Conservation (phyloP, 2,888 invertebrate species). For the Helleia helle region DNA sequence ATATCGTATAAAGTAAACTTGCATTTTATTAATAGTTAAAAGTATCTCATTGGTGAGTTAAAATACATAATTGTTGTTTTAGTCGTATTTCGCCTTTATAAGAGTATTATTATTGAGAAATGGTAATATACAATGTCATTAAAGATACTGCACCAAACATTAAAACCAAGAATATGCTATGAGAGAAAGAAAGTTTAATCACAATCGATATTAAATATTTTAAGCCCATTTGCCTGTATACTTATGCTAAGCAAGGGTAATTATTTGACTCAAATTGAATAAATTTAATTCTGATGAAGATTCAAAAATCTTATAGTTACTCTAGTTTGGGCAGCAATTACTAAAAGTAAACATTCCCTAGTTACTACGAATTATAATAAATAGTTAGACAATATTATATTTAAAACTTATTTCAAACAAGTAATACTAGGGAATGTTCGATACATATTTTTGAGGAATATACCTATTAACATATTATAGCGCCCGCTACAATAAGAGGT, state of each 20-base stretch:
- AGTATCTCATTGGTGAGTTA: constrained; percentile 42
- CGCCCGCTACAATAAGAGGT: too few relatives aligned
- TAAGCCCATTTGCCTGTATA: constrained; percentile 66
- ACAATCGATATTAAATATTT: constrained; percentile 49
- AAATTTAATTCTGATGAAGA: constrained; percentile 14
- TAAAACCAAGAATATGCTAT: constrained; percentile 64
- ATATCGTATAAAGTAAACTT: constrained; percentile 14
- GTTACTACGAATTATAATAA: constrained; percentile 32
- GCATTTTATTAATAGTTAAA: constrained; percentile 22
- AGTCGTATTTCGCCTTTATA: constrained; percentile 39
- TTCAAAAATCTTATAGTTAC: constrained; percentile 16
- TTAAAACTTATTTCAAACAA: neutral
- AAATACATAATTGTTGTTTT: constrained; percentile 38
- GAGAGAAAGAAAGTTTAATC: constrained; percentile 51
- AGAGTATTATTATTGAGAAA: constrained; percentile 52
- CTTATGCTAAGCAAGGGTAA: constrained; percentile 45
- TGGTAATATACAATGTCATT: constrained; percentile 71
- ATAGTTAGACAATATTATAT: neutral
- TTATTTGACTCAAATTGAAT: constrained; percentile 30
- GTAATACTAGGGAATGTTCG: neutral
- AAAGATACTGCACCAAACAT: constrained; percentile 71
- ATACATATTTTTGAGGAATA: neutral
- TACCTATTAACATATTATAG: neutral
- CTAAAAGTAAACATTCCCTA: constrained; percentile 28
- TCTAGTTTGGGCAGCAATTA: constrained; percentile 44